Percentiles rank a stretch among this genome's conserved stretches.
These are phyloP conservation scores for Caenorhabditis tropicalis DNA, from an alignment of 1,140 invertebrate species.

Conservation along the genomic window DNA sequence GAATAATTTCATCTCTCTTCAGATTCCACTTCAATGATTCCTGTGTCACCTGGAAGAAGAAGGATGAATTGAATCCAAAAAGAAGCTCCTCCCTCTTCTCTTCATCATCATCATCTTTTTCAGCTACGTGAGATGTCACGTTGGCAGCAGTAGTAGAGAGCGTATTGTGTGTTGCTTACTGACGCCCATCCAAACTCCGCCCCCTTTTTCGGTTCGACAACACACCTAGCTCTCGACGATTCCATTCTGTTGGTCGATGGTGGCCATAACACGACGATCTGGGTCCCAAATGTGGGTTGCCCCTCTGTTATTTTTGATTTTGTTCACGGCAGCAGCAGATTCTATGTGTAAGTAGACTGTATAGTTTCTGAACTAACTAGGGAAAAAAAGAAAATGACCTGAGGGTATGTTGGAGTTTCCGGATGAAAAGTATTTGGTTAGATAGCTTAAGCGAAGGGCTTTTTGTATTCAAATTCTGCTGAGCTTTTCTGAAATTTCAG, in stretches of 20 bases:
- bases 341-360: constrained; percentile 19
- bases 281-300: neutral
- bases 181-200: neutral
- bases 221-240: neutral
- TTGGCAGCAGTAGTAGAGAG: neutral
- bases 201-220: neutral
- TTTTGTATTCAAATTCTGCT: no score
- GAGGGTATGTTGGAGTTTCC: no score
- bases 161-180: neutral
- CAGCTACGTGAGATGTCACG: neutral
- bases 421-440: no score
- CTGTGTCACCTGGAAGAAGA: neutral
- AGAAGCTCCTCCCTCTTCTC: neutral
- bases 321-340: neutral
- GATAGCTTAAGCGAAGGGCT: no score
- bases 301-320: neutral
- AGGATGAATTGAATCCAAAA: neutral
- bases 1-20: constrained; percentile 4
- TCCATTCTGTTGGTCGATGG: constrained; percentile 41
- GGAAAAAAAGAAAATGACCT: no score
- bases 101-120: neutral
- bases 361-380: neutral
- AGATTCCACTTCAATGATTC: constrained; percentile 13
- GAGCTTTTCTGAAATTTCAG: no score
- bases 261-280: constrained; percentile 16